A percentile compares a stretch with the other conserved stretches of the same genome.
Evolutionary conservation across 2,888 invertebrate species (phyloP).

Genomic region (Acrobasis consociella): DNA sequence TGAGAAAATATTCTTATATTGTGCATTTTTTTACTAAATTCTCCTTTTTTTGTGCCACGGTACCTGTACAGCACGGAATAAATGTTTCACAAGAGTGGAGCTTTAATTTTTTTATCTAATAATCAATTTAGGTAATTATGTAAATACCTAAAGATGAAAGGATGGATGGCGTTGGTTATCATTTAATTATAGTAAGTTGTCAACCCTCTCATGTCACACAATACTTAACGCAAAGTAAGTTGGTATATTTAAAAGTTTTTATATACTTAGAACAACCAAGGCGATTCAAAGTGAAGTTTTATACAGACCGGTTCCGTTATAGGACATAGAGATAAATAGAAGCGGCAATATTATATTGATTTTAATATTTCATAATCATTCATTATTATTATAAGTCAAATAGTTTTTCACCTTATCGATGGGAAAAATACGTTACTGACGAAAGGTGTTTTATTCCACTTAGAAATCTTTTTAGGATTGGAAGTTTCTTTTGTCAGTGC

Average conservation of each 20-base stretch:
- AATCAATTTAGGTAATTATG: constrained; percentile 60
- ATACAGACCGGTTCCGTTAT: constrained; percentile 37
- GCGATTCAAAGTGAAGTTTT: constrained; percentile 35
- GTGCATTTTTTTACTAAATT: constrained; percentile 47
- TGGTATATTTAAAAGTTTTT: constrained; percentile 46
- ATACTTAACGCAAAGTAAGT: constrained; percentile 46
- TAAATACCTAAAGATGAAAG: constrained; percentile 69
- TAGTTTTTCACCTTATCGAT: constrained; percentile 18
- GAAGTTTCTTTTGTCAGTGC: constrained; percentile 57
- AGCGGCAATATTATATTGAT: constrained; percentile 38
- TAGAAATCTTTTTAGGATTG: constrained; percentile 42
- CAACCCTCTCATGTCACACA: constrained; percentile 47
- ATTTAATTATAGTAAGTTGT: constrained; percentile 49
- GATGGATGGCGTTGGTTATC: constrained; percentile 48
- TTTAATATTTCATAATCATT: constrained; percentile 36
- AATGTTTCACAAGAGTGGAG: constrained; percentile 65
- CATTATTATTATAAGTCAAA: constrained; percentile 30
- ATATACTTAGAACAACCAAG: constrained; percentile 18
- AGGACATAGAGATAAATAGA: constrained; percentile 31
- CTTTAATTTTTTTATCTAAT: constrained; percentile 52
- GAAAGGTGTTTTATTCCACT: constrained; percentile 42
- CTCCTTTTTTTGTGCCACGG: constrained; percentile 62
- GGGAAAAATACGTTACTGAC: constrained; percentile 40
- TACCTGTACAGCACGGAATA: constrained; percentile 55
- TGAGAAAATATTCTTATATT: not conserved